Percentiles rank a stretch among this genome's conserved stretches.
phyloP scores from a whole-genome alignment of 2,888 invertebrate species.

The Diadegma fenestrale region DNA sequence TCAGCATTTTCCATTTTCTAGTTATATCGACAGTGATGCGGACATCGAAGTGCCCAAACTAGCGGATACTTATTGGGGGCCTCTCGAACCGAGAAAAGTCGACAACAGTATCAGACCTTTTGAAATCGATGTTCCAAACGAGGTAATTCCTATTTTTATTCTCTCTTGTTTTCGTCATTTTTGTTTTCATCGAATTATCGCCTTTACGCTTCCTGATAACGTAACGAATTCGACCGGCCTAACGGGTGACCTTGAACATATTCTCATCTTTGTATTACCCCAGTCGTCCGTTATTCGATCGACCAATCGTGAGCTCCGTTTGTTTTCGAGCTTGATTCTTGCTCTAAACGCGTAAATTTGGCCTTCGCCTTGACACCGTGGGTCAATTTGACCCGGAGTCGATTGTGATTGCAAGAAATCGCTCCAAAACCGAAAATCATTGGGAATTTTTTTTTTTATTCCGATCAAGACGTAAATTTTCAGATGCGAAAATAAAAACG shows the following conservation, averaged over 20 bases:
- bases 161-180: not conserved
- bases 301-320: not conserved
- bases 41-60: conserved; percentile 71
- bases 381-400: not conserved
- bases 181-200: not conserved
- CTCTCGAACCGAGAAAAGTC: conserved; percentile 83
- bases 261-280: not conserved
- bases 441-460: no score
- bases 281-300: not conserved
- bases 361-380: not conserved
- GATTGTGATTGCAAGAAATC: no score
- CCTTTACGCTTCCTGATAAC: not conserved
- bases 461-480: no score
- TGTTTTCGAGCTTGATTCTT: not conserved
- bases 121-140: conserved; percentile 87
- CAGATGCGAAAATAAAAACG: no score
- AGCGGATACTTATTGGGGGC: conserved; percentile 88
- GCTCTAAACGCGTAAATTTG: not conserved
- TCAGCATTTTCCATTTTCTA: not conserved
- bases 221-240: not conserved
- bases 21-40: conserved; percentile 38
- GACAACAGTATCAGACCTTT: conserved; percentile 87
- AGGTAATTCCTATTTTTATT: conserved; percentile 83
- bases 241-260: not conserved
- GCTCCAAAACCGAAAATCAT: no score